Conservation (phyloP, 1,140 invertebrate species). For the Prorops nasuta region DNA sequence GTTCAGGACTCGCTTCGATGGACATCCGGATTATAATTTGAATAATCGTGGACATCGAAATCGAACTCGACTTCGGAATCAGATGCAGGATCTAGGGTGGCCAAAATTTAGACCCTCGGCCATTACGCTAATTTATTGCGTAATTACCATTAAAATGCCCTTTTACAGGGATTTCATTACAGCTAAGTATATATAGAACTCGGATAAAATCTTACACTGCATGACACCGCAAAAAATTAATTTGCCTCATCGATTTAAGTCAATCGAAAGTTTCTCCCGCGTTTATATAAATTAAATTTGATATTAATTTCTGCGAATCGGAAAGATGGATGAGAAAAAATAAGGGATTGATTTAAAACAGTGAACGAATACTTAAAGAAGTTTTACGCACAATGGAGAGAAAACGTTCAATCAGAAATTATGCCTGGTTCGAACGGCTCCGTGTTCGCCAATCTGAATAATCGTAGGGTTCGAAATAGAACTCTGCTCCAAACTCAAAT, state of each 20-base stretch:
- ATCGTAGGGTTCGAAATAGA: neutral
- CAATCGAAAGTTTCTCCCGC: no score
- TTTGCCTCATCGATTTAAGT: no score
- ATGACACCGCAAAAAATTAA: neutral
- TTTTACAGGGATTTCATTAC: no score
- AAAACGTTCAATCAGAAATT: no score
- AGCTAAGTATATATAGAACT: neutral
- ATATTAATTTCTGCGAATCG: no score
- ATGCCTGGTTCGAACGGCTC: no score
- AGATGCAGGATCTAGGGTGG: neutral
- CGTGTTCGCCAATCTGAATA: neutral
- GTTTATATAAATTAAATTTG: no score
- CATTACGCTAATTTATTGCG: neutral
- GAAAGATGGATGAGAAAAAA: no score
- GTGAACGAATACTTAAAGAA: neutral
- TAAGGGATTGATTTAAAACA: no score
- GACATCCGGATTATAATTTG: neutral
- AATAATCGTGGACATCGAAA: neutral
- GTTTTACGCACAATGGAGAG: neutral
- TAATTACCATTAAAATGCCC: neutral
- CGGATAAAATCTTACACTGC: neutral
- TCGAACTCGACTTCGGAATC: neutral
- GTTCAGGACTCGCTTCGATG: neutral
- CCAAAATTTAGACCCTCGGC: neutral
- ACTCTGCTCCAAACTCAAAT: neutral